Evolutionary conservation across 1,140 invertebrate species (phyloP), one percentile per base, ranked within the genome.

Genomic region (Bombus superbus): DNA sequence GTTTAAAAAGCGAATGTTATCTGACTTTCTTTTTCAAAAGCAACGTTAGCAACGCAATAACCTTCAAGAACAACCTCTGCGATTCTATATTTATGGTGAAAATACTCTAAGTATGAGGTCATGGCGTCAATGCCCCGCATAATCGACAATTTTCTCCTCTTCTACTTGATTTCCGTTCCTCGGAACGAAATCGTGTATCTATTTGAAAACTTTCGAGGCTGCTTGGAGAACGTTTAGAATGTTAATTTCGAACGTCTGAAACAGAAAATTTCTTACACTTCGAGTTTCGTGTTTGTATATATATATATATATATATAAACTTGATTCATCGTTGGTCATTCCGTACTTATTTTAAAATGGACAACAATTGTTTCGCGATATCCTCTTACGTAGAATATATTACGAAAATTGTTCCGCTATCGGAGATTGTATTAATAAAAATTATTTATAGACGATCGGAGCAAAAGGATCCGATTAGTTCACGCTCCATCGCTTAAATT

Each of bases 141-240:
- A 74, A 74, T 74, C 72, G 40, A 42, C 40, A 42, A 42, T 44
- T 72, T 72, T 47, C 72, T 74, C 72, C n/a, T 74, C 47, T 35
- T 74, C 18, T 74, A 74, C 42, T 25, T 32, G 28, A 47, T 42
- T 74, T 32, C 28, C 42, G 15, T 32, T 47, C 72, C 28, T 47
- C 0, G 2, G 18, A 28, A 44, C 42, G 71, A 44, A 74, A 74
- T 25, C 28, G 42, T 32, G 3, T 9, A 47, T 72, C 35, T 47
- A 47, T 74, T 74, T 74, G 28, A 4, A 32, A 74, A 32, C 40
- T 74, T 74, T 47, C 42, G 40, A 42, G 25, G 0, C 68, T 28
- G 5, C 1, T 40, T 1, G 25, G 2, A 25, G 69, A 72, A 42
- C 11, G 69, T 28, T 5, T n/a, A n/a, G 68, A 69, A 69, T 69